Conservation (phyloP, 35 echinoderm and acorn worm species). For the Strongylocentrotus purpuratus region DNA sequence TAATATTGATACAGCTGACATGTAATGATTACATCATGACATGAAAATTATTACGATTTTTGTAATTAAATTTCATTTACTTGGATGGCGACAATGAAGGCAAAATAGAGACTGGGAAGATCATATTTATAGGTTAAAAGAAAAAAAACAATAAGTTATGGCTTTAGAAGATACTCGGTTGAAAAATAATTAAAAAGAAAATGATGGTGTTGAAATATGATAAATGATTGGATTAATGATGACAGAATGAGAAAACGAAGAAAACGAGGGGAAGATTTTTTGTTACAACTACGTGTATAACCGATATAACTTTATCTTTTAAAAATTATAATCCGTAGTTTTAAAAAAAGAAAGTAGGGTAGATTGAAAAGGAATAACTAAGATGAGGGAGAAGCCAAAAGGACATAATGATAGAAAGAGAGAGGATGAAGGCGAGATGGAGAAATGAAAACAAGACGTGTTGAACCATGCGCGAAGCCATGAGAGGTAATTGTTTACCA, state of each 20-base stretch:
- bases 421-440: neutral
- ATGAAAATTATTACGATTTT: too few species aligned
- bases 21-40: too few species aligned
- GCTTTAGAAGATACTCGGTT: neutral
- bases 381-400: neutral
- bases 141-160: too few species aligned
- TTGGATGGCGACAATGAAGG: too few species aligned
- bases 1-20: too few species aligned
- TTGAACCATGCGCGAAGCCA: conserved; percentile 28
- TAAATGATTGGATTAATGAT: neutral
- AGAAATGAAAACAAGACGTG: conserved; percentile 48
- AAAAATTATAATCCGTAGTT: neutral
- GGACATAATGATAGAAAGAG: neutral
- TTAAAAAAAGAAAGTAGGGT: neutral
- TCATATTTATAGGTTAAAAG: too few species aligned
- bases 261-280: neutral
- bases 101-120: too few species aligned
- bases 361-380: neutral
- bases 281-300: too few species aligned
- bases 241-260: neutral
- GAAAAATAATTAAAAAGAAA: neutral
- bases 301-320: too few species aligned
- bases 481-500: conserved; percentile 33
- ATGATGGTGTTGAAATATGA: neutral
- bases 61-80: too few species aligned